Evolutionary conservation across 2,797 vertebrate genomes (phyloP).

Genomic region (Cheirogaleus major): DNA sequence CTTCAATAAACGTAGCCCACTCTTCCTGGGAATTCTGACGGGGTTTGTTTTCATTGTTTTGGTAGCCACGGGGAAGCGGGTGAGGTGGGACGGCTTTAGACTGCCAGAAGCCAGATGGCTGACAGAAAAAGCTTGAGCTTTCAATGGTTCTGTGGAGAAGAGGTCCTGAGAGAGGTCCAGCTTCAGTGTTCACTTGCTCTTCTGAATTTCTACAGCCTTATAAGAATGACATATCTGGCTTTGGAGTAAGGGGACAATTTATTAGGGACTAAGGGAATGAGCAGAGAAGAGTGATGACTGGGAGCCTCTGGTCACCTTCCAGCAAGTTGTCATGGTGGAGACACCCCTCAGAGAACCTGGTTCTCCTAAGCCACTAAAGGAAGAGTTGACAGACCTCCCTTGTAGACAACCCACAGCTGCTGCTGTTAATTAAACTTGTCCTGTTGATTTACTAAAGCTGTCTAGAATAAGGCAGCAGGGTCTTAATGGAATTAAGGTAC

Average conservation of each 20-base stretch:
- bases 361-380: neutral
- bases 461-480: neutral
- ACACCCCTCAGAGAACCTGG: neutral
- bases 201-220: neutral
- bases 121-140: neutral
- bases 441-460: neutral
- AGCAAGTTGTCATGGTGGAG: neutral
- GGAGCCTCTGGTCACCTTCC: neutral
- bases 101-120: neutral
- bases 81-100: neutral
- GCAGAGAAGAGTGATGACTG: neutral
- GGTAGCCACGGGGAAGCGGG: neutral
- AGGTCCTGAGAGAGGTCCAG: neutral
- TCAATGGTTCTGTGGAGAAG: neutral
- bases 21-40: neutral
- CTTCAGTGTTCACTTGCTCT: neutral
- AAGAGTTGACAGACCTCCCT: neutral
- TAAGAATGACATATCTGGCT: neutral
- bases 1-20: neutral
- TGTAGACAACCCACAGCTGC: neutral
- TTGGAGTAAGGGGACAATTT: neutral
- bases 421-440: neutral
- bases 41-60: neutral
- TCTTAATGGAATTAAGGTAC: neutral
- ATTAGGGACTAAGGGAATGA: neutral